Conservation (phyloP, 2,888 invertebrate species). For the Lasioglossum calceatum region DNA sequence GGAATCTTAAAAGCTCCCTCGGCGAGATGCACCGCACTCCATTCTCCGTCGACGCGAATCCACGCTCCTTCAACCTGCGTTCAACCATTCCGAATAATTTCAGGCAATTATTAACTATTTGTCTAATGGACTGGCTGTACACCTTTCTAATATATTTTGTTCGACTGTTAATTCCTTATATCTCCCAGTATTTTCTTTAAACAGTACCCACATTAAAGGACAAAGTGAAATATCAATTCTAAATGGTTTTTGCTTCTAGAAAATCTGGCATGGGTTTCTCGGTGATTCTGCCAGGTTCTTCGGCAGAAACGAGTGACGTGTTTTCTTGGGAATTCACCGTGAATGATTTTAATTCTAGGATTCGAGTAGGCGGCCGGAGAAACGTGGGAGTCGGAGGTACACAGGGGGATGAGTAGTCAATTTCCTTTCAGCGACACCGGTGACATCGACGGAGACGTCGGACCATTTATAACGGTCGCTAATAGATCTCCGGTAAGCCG, state of each 20-base stretch:
- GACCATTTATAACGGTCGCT: slow-evolving; percentile 82
- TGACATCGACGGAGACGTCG: slow-evolving; percentile 77
- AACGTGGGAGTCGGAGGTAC: slow-evolving; percentile 66
- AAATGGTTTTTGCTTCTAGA: not conserved
- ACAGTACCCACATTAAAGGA: not conserved
- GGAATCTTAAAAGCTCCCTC: slow-evolving; percentile 79
- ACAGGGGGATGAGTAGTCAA: slow-evolving; percentile 79
- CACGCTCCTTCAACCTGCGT: not conserved
- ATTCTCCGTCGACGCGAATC: slow-evolving; percentile 14
- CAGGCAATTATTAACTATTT: not conserved
- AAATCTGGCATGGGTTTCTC: not conserved
- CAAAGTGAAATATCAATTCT: not conserved
- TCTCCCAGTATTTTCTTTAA: not conserved
- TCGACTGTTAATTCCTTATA: not conserved
- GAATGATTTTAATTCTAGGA: slow-evolving; percentile 16
- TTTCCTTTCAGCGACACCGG: slow-evolving; percentile 80
- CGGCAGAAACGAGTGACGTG: not conserved
- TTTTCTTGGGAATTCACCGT: not conserved
- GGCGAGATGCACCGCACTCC: slow-evolving; percentile 11
- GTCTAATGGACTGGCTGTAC: not conserved
- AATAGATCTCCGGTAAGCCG: slow-evolving; percentile 78
- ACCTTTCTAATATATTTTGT: too few relatives aligned
- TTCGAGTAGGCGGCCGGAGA: slow-evolving; percentile 59
- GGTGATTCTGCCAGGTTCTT: not conserved
- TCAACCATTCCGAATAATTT: not conserved